phyloP scores from a whole-genome alignment of 2,113 vertebrate genomes.

The Ursus arctos region DNA sequence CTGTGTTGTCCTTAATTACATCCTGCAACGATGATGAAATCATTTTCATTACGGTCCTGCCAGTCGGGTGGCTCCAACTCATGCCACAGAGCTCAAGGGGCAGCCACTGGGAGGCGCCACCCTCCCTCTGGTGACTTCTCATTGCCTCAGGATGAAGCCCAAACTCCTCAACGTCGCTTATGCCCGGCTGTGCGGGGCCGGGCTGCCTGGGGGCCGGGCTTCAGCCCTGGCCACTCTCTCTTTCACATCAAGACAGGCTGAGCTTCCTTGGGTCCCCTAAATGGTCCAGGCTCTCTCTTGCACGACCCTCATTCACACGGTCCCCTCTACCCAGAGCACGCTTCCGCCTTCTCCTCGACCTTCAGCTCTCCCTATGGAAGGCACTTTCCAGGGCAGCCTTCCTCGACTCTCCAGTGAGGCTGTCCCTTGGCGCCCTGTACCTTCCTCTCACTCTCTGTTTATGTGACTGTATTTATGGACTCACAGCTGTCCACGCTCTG shows the following conservation, averaged over 20 bases:
- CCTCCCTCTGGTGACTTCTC: background rate
- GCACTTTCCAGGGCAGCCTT: background rate
- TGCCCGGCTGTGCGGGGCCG: background rate
- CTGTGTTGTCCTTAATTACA: constrained; percentile 68
- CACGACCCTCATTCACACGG: background rate
- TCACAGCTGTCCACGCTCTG: background rate
- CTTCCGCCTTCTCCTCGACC: background rate
- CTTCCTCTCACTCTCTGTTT: background rate
- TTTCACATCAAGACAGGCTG: background rate
- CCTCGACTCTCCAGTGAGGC: background rate
- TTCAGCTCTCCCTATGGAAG: background rate
- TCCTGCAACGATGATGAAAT: constrained; percentile 52
- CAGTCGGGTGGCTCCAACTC: constrained; percentile 4
- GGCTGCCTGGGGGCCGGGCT: background rate
- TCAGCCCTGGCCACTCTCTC: background rate
- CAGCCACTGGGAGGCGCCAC: background rate
- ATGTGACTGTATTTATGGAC: background rate
- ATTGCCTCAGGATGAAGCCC: background rate
- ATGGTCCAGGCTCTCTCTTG: rapidly evolving
- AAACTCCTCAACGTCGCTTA: background rate
- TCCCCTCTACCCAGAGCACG: background rate
- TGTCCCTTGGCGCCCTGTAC: background rate
- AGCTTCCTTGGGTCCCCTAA: background rate
- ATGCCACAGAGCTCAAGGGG: background rate
- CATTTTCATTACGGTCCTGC: constrained; percentile 50